Base-by-base conservation (phyloP, 2,888 invertebrate genomes). In the Helobdella robusta region DNA sequence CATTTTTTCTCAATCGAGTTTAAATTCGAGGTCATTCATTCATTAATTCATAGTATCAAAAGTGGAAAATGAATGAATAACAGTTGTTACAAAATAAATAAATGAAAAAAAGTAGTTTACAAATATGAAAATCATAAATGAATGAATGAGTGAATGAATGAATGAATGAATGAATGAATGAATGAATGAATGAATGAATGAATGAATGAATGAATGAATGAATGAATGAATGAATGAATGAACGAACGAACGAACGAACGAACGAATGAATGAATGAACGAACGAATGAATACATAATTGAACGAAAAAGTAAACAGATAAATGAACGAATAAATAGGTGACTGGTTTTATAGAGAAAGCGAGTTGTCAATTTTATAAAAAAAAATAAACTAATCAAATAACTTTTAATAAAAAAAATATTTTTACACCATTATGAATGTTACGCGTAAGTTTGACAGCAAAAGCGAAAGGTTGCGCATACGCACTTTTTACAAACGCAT, bases 151-250 rank as follows among this genome's bases (percentile, higher is more conserved):
- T 59, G 20, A 11, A 59, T 59, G 20, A 11, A 59, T 59, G 20
- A 11, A 59, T 59, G 20, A 11, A 59, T 32, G 30, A 11, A 59
- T 23, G 20, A 18, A 59, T 32, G 20, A 18, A 59, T 32, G 46
- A 15, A 59, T 58, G 56, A 36, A 62, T 58, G 56, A 36, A 62
- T 58, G 56, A 36, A 62, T 58, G 56, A 36, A 62, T 60, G 36
- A 28, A 61, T 36, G 15, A 30, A 40, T 25, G 32, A 34, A 46
- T 40, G 30, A 34, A 63, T 60, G 5, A n/a, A 61, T 23, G 23
- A 18, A 46, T 30, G 20, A 28, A 40, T 48, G n/a, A 48, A 20
- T 40, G 15, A 40, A 40, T 40, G 15, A 40, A 40, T 40, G 15
- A 40, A 40, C 18, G 15, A 40, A 40, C 18, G 15, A 40, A 40